Conservation (phyloP, 2,888 invertebrate genomes). For the Callinectes sapidus region DNA sequence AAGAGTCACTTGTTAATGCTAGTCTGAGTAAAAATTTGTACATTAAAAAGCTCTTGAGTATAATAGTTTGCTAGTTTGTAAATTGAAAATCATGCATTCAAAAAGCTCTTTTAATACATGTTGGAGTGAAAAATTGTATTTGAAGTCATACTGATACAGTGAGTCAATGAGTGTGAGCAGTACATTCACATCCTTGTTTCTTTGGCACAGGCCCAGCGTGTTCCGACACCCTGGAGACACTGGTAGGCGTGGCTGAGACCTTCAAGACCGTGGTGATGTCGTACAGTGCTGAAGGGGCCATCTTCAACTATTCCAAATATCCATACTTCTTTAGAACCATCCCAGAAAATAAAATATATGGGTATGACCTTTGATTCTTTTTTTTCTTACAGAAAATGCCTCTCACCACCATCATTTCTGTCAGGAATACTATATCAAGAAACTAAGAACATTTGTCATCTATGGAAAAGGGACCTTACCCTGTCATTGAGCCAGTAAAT, state of each 20-base stretch:
- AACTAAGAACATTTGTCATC: no score
- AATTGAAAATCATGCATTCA: neutral
- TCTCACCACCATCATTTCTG: no score
- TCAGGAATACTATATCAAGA: no score
- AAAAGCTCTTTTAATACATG: neutral
- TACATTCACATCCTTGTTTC: neutral
- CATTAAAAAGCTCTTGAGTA: neutral
- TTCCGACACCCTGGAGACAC: constrained; percentile 87
- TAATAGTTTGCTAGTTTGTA: neutral
- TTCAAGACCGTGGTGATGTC: constrained; percentile 85
- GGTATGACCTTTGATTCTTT: constrained; percentile 75
- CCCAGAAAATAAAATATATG: constrained; percentile 85
- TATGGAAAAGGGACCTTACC: no score
- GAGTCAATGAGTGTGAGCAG: neutral
- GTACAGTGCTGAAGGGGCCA: constrained; percentile 87
- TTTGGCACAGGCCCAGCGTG: constrained; percentile 82
- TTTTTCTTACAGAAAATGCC: neutral
- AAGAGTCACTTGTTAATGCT: no score
- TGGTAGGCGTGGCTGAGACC: constrained; percentile 85
- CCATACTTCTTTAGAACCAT: constrained; percentile 89
- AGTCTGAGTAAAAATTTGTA: no score
- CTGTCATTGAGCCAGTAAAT: no score
- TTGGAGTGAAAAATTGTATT: neutral
- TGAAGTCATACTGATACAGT: neutral
- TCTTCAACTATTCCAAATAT: constrained; percentile 83